Conservation (phyloP, 2,113 vertebrate species). For the Orthonyx spaldingii region DNA sequence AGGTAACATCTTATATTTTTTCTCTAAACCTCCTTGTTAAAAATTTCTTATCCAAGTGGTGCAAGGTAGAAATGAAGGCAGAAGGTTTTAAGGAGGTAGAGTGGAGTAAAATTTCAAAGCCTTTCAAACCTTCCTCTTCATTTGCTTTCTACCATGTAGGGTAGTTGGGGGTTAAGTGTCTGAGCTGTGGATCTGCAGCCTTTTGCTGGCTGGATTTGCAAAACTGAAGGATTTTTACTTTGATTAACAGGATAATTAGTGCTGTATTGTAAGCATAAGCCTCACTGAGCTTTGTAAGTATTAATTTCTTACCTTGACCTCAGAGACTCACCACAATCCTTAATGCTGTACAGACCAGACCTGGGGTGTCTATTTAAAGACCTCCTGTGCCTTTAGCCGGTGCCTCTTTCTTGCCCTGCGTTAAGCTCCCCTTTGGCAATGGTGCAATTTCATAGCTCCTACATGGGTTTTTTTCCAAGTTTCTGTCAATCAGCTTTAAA, state of each 20-base stretch:
- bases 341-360: background rate
- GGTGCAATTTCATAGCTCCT: background rate
- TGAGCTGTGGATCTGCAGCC: background rate
- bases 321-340: background rate
- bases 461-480: background rate
- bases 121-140: background rate
- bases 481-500: conserved; percentile 47
- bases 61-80: background rate
- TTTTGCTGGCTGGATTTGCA: conserved; percentile 5
- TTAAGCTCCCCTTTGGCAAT: background rate
- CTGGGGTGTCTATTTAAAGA: background rate
- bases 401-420: background rate
- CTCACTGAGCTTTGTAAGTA: background rate
- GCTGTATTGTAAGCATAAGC: background rate
- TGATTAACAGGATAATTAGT: conserved; percentile 41
- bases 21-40: background rate
- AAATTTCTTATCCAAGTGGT: background rate
- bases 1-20: background rate
- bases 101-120: background rate
- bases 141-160: background rate
- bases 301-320: conserved; percentile 10
- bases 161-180: background rate
- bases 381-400: background rate
- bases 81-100: background rate
- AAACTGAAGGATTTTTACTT: conserved; percentile 26